Conservation (phyloP, 2,797 vertebrate genomes). For the Phyllotis vaccarum region DNA sequence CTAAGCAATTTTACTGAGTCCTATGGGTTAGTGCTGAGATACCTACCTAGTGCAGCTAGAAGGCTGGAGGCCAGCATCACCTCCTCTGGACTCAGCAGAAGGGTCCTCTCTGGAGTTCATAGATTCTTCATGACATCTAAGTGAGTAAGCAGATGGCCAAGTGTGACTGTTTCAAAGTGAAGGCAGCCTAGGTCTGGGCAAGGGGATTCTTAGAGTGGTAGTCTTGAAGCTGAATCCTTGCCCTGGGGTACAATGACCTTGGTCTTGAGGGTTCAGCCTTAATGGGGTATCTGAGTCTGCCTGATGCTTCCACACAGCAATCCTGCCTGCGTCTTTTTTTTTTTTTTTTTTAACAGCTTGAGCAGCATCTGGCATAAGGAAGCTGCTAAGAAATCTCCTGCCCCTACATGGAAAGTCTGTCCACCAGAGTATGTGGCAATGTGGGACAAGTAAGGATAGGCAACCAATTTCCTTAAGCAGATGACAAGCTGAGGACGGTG, state of each 20-base stretch:
- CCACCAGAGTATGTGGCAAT: no score
- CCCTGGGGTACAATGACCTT: rapidly evolving
- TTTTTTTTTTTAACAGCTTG: background rate
- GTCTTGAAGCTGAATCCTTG: no score
- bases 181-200: background rate
- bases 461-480: rapidly evolving
- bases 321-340: background rate
- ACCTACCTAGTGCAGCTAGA: rapidly evolving
- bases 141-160: background rate
- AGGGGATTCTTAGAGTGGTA: no score
- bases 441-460: background rate
- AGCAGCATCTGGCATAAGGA: rapidly evolving
- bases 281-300: background rate
- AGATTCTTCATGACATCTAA: background rate
- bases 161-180: background rate
- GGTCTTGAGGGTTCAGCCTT: background rate
- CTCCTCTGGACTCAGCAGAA: no score
- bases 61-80: background rate
- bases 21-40: background rate
- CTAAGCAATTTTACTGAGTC: background rate
- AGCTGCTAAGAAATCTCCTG: background rate
- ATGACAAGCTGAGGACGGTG: rapidly evolving
- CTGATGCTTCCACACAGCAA: background rate
- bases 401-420: background rate
- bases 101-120: background rate